Base-by-base conservation (phyloP, 2,888 invertebrate genomes). In the Archaeoteleia sp. region DNA sequence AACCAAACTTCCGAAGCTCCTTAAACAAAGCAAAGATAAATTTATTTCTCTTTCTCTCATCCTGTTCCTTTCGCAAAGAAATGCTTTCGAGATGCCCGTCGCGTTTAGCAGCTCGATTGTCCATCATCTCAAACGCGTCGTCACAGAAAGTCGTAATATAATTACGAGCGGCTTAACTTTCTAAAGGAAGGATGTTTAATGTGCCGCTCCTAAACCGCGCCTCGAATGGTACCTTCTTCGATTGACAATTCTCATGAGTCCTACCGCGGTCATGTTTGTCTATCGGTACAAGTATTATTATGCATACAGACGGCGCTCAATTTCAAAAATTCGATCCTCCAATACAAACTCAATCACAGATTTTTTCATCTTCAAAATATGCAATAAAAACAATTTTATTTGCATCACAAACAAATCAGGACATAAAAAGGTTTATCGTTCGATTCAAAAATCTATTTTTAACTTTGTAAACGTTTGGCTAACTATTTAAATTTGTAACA, bases 151-250 rank as follows among this genome's bases (percentile, higher is more conserved):
- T 69, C 70, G 71, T 73, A 73, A 74, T 77, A 70, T 70, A 68
- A 69, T 69, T 67, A 67, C 65, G 63, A 71, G 75, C 74, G 75
- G 76, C 73, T 73, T 63, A 76, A 73, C 73, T 76, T 71, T 74
- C 74, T 70, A 79, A 78, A 78, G 78, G 74, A 75, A 82, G 84
- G 84, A 84, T 84, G 84, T 84, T 84, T 84, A 82, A 82, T 70
- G 78, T 81, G 84, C 84, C 84, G 81, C 84, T 77, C 84, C 84
- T 83, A 77, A 70, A 74, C 73, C 74, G 72, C 74, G 72, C 78
- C 75, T 70, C 67, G 39, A 67, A 72, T 72, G 72, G 66, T n/a
- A n/a, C 70, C 79, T 78, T 76, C 77, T 76, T 77, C 77, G 78
- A 83, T 83, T 82, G 81, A 82, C 82, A 82, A 80, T 82, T 83